A percentile compares a stretch with the other conserved stretches of the same genome.
phyloP scores from a whole-genome alignment of 2,113 vertebrate species.

The rat (Rattus norvegicus) region DNA sequence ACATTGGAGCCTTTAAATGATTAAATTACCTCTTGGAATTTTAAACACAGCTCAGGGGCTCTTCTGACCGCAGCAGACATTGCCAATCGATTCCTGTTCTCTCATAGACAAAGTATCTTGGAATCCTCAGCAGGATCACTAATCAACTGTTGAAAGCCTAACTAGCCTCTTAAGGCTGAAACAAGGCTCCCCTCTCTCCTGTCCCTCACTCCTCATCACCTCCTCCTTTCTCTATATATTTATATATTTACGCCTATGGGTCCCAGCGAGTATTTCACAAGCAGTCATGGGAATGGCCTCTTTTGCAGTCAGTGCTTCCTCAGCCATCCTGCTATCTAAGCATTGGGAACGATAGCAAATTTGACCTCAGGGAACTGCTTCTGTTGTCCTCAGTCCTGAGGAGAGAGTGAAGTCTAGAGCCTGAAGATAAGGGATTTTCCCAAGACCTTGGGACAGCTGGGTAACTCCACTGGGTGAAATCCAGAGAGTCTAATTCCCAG shows the following conservation, averaged over 20 bases:
- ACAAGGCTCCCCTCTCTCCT: neutral
- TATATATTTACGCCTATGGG: too few species aligned
- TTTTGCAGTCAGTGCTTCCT: neutral
- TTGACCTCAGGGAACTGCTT: conserved; percentile 8
- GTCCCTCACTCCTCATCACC: neutral
- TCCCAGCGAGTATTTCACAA: neutral
- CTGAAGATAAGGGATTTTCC: neutral
- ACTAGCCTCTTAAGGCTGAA: conserved; percentile 5
- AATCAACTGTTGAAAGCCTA: neutral
- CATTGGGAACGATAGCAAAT: neutral
- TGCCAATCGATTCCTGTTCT: neutral
- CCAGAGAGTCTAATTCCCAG: neutral
- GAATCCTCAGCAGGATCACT: neutral
- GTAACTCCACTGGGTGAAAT: neutral
- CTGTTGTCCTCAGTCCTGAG: neutral
- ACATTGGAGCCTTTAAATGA: neutral
- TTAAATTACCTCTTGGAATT: neutral
- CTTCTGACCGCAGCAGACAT: neutral
- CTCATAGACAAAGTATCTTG: neutral
- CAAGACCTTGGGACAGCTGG: neutral
- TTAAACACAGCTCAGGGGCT: neutral
- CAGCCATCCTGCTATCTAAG: neutral
- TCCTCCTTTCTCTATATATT: neutral
- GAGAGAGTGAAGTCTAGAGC: neutral
- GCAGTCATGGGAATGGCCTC: neutral